Percentiles rank a stretch among this genome's conserved stretches.
Conservation (phyloP, 2,797 vertebrate species). For the Mallotus villosus region DNA sequence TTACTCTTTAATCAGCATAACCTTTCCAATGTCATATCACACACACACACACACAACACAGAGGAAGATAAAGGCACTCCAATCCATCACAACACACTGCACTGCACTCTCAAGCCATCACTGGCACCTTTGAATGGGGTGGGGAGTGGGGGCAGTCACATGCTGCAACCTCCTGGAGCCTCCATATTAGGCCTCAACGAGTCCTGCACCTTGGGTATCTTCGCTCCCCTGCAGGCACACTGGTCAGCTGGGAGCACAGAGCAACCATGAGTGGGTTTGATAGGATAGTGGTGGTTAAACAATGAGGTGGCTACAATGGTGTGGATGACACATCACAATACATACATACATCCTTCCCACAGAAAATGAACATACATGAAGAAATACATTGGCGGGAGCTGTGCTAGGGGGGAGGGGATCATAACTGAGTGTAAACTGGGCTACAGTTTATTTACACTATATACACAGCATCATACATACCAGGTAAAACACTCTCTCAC, state of each 20-base stretch:
- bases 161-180: slow-evolving; percentile 42
- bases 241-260: slow-evolving; percentile 68
- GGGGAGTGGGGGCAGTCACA: slow-evolving; percentile 33
- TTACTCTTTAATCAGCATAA: slow-evolving; percentile 61
- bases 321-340: not conserved
- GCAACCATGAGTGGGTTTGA: slow-evolving; percentile 44
- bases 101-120: slow-evolving; percentile 77
- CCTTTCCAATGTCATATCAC: slow-evolving; percentile 67
- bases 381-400: no score
- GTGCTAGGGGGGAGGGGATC: no score
- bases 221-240: slow-evolving; percentile 56
- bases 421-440: not conserved
- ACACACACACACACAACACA: slow-evolving; percentile 31
- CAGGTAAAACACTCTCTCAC: not conserved
- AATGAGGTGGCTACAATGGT: slow-evolving; percentile 4
- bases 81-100: slow-evolving; percentile 74
- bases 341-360: no score
- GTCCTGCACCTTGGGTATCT: slow-evolving; percentile 55
- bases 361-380: no score
- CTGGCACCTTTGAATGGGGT: slow-evolving; percentile 73
- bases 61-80: slow-evolving; percentile 67
- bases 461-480: not conserved
- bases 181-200: slow-evolving; percentile 37
- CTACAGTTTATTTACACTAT: not conserved
- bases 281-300: slow-evolving; percentile 54